phyloP scores from a whole-genome alignment of 2,888 invertebrate genomes.

The Clepsis dumicolana region DNA sequence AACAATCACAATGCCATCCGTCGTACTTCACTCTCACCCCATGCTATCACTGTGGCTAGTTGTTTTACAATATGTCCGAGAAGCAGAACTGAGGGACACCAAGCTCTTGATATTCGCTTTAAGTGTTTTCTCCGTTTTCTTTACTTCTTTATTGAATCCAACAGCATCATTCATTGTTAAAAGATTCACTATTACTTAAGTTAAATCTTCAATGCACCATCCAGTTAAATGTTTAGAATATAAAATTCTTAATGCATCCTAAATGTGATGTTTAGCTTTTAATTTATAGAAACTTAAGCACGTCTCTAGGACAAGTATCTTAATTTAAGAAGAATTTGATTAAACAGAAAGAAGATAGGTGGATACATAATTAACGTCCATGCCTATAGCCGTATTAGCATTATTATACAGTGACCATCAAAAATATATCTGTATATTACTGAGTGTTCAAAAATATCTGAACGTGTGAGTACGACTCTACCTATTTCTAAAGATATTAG shows the following conservation, averaged over 20 bases:
- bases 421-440: too few relatives aligned
- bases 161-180: constrained; percentile 21
- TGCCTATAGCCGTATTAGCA: background rate
- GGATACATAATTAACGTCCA: background rate
- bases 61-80: constrained; percentile 7
- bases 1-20: constrained; percentile 20
- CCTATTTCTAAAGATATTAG: too few relatives aligned
- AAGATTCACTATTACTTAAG: constrained; percentile 3
- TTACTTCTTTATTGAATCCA: background rate
- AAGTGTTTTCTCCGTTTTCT: constrained; percentile 21
- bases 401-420: too few relatives aligned
- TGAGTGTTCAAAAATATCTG: too few relatives aligned
- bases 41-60: constrained; percentile 23
- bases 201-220: constrained; percentile 15
- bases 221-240: constrained; percentile 6
- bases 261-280: constrained; percentile 19
- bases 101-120: constrained; percentile 24
- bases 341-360: too few relatives aligned
- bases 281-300: background rate
- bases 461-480: too few relatives aligned
- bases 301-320: background rate
- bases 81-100: constrained; percentile 16
- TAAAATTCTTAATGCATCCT: constrained; percentile 4
- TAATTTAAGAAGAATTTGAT: too few relatives aligned
- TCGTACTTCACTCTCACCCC: constrained; percentile 24